Evolutionary conservation across 2,797 vertebrate species (phyloP).

Genomic region (Chanos chanos): DNA sequence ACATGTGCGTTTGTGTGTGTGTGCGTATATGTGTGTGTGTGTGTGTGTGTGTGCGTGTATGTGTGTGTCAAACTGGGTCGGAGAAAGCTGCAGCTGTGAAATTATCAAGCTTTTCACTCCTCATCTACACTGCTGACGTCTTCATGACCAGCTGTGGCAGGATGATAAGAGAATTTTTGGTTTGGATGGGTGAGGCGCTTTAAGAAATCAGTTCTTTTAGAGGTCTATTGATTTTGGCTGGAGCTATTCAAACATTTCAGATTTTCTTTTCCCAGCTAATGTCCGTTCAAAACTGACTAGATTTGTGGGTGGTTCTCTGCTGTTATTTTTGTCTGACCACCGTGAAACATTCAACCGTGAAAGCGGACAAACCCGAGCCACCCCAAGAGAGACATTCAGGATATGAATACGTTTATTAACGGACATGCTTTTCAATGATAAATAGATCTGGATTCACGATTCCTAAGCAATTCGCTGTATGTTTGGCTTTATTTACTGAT

Average conservation of each 20-base stretch:
- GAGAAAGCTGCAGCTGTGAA: neutral
- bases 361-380: constrained; percentile 22
- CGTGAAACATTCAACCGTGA: constrained; percentile 29
- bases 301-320: constrained; percentile 9
- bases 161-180: constrained; percentile 17
- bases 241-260: neutral
- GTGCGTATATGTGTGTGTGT: constrained; percentile 11
- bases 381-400: constrained; percentile 32
- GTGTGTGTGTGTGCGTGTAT: neutral
- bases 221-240: neutral
- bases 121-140: neutral
- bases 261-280: neutral
- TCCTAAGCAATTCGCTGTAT: constrained; percentile 18
- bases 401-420: constrained; percentile 42
- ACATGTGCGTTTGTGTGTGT: too few relatives aligned
- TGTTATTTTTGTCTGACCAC: constrained; percentile 23
- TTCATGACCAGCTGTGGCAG: constrained; percentile 24
- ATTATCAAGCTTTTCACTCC: constrained; percentile 6
- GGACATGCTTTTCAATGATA: constrained; percentile 32
- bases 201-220: neutral
- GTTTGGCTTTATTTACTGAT: constrained; percentile 32
- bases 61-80: constrained; percentile 6
- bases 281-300: constrained; percentile 23
- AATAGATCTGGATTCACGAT: constrained; percentile 32
- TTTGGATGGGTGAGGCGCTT: neutral